Conservation (phyloP, 2,113 vertebrate species). For the Ia io region DNA sequence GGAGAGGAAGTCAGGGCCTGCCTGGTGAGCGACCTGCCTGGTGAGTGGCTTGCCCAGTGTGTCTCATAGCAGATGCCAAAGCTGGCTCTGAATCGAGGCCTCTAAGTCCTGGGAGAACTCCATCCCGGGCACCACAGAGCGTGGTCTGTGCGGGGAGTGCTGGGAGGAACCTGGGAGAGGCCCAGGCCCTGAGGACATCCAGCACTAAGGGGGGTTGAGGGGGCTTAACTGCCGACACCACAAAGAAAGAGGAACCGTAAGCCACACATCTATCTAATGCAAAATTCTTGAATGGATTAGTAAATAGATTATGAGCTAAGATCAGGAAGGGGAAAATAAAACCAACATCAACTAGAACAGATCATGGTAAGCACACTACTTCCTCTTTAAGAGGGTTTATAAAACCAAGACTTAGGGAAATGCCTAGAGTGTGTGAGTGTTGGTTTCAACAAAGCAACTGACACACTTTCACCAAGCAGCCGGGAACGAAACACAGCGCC, state of each 20-base stretch:
- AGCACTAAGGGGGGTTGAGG: background rate
- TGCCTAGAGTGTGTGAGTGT: background rate
- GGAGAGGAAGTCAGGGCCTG: background rate
- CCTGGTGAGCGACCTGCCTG: no score
- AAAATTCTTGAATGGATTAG: background rate
- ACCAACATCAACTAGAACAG: background rate
- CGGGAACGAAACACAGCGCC: background rate
- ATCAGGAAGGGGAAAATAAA: background rate
- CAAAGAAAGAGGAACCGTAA: background rate
- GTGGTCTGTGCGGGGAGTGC: background rate
- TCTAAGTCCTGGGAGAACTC: background rate
- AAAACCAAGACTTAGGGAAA: background rate
- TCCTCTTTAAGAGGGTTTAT: background rate
- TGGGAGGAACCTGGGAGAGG: background rate
- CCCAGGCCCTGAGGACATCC: background rate
- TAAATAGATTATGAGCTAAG: background rate
- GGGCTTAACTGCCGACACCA: background rate
- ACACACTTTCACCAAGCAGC: background rate
- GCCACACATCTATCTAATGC: background rate
- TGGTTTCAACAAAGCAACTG: background rate
- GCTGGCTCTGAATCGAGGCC: background rate
- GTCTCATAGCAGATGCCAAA: background rate
- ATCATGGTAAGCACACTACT: background rate
- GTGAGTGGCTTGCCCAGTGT: background rate
- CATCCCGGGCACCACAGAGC: background rate